Evolutionary conservation across 1,140 invertebrate genomes (phyloP).

Genomic region (Leptopilina clavipes): DNA sequence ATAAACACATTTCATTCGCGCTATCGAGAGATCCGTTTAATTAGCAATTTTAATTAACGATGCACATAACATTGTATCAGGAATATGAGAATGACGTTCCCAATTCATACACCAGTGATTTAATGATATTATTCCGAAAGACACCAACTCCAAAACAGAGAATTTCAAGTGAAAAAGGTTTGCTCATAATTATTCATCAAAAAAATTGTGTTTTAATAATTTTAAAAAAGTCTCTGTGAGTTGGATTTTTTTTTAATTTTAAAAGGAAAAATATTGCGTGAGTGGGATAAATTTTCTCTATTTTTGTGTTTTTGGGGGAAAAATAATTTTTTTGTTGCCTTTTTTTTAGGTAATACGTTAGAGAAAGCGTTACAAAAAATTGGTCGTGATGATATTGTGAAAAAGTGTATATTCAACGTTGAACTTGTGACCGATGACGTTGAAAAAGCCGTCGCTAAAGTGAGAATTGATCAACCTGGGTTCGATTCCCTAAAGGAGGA

Average conservation of each 20-base stretch:
- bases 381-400: conserved; percentile 93
- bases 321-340: conserved; percentile 32
- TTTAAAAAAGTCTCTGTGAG: background rate
- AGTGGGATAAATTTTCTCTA: background rate
- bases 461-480: conserved; percentile 84
- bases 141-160: conserved; percentile 36
- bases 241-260: background rate
- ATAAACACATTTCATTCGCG: background rate
- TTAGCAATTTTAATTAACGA: conserved; percentile 42
- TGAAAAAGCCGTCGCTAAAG: conserved; percentile 85
- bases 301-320: background rate
- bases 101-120: conserved; percentile 65
- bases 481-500: conserved; percentile 85
- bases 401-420: conserved; percentile 91
- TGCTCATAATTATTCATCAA: conserved; percentile 36
- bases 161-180: conserved; percentile 51
- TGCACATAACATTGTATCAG: conserved; percentile 71
- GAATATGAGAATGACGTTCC: conserved; percentile 62
- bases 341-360: conserved; percentile 84
- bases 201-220: background rate
- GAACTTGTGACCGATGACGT: conserved; percentile 87
- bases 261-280: background rate
- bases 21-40: background rate
- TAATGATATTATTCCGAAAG: conserved; percentile 64
- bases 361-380: conserved; percentile 93